These are phyloP conservation scores for Bembecia ichneumoniformis DNA, from an alignment of 2,888 invertebrate genomes.

Conservation along the genomic window DNA sequence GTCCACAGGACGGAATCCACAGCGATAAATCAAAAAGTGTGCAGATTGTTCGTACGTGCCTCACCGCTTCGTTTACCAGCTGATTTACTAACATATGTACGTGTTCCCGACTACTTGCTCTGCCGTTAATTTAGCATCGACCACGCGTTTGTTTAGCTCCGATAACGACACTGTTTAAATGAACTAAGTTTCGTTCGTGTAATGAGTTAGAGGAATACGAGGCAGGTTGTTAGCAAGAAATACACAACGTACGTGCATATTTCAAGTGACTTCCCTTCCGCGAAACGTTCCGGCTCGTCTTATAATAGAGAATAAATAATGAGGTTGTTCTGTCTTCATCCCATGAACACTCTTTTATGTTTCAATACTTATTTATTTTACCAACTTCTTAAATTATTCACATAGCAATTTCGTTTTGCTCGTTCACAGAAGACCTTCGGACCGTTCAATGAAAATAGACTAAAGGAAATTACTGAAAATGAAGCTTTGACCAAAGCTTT, in stretches of 20 bases:
- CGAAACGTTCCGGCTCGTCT: background rate
- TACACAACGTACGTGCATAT: background rate
- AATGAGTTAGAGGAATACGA: background rate
- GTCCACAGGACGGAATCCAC: conserved; percentile 6
- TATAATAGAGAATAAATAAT: background rate
- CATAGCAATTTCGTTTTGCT: background rate
- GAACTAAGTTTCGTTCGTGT: background rate
- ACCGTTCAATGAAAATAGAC: background rate
- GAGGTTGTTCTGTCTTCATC: background rate
- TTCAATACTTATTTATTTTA: background rate
- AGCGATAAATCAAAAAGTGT: conserved; percentile 34
- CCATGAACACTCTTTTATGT: background rate
- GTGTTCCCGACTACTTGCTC: conserved; percentile 13
- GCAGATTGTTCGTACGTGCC: conserved; percentile 30
- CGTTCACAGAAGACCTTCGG: background rate
- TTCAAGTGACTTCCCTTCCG: background rate
- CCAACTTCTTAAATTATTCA: background rate
- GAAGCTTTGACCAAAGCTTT: background rate
- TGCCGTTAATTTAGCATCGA: conserved; percentile 20
- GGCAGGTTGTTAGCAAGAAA: background rate
- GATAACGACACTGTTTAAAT: background rate
- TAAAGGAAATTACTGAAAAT: background rate
- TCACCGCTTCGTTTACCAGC: conserved; percentile 8
- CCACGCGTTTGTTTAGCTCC: background rate
- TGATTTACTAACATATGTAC: conserved; percentile 31